Evolutionary conservation across 2,113 vertebrate genomes (phyloP).

Genomic region (Sphyrna mokarran): DNA sequence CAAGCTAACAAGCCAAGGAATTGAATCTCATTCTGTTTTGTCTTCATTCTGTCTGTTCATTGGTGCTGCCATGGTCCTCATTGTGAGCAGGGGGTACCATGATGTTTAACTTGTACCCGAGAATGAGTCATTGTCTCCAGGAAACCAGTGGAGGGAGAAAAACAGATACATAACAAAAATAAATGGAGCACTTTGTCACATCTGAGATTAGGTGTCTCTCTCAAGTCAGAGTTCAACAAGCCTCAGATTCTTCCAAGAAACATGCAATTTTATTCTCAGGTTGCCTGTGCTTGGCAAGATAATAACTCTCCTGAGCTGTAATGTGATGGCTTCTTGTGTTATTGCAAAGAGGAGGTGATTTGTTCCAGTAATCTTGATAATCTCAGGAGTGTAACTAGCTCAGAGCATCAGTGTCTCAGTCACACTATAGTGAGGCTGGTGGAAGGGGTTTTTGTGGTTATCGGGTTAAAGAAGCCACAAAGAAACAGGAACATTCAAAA

Average conservation of each 20-base stretch:
- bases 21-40: background rate
- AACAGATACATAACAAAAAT: background rate
- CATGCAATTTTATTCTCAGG: background rate
- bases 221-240: background rate
- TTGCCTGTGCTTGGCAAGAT: background rate
- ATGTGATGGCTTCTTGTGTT: background rate
- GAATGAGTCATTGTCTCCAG: background rate
- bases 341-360: background rate
- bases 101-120: background rate
- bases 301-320: background rate
- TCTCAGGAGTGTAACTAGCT: background rate
- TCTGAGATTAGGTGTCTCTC: background rate
- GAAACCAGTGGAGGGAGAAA: background rate
- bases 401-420: background rate
- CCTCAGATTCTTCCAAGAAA: background rate
- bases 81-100: background rate
- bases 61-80: background rate
- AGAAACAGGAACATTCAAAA: background rate
- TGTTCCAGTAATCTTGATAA: background rate
- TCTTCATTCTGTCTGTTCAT: background rate
- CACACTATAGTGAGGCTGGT: background rate
- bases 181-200: background rate
- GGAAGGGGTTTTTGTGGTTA: background rate
- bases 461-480: background rate
- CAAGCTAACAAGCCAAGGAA: background rate